phyloP scores from a whole-genome alignment of 1,140 invertebrate species.

The Battus philenor region DNA sequence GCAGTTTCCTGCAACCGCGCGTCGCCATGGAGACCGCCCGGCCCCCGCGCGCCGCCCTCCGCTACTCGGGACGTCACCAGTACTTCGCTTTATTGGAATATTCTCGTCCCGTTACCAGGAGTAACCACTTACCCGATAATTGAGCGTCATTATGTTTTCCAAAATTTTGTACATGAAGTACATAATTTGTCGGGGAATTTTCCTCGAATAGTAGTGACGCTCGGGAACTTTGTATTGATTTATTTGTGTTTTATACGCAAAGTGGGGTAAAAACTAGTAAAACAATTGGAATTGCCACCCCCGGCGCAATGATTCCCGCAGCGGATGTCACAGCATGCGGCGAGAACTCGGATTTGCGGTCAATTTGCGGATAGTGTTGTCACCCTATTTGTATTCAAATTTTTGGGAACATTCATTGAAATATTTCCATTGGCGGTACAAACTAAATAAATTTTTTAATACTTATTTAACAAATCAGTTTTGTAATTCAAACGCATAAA shows the following conservation, averaged over 20 bases:
- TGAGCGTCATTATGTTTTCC: conserved; percentile 10
- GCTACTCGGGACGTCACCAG: conserved; percentile 43
- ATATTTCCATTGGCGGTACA: too few species aligned
- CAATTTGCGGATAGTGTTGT: too few species aligned
- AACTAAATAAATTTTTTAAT: too few species aligned
- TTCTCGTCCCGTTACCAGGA: conserved; percentile 30
- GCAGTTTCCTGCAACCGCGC: conserved; percentile 69
- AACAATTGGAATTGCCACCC: conserved; percentile 4
- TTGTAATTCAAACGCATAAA: too few species aligned
- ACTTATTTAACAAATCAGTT: too few species aligned
- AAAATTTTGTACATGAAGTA: neutral
- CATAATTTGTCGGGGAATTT: conserved; percentile 9
- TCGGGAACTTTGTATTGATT: too few species aligned
- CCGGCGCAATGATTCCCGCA: conserved; percentile 21
- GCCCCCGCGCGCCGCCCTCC: conserved; percentile 47
- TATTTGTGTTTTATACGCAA: too few species aligned
- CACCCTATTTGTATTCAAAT: too few species aligned
- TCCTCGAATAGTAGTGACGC: neutral
- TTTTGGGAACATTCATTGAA: too few species aligned
- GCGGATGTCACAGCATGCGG: conserved; percentile 16
- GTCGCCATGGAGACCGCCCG: conserved; percentile 63
- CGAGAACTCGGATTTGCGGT: conserved; percentile 6
- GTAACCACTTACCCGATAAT: conserved; percentile 5
- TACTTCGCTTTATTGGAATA: conserved; percentile 52
- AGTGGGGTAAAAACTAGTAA: neutral